Evolutionary conservation across 2,113 vertebrate genomes (phyloP), one percentile per base, ranked within the genome.

Genomic region (Calypte anna): DNA sequence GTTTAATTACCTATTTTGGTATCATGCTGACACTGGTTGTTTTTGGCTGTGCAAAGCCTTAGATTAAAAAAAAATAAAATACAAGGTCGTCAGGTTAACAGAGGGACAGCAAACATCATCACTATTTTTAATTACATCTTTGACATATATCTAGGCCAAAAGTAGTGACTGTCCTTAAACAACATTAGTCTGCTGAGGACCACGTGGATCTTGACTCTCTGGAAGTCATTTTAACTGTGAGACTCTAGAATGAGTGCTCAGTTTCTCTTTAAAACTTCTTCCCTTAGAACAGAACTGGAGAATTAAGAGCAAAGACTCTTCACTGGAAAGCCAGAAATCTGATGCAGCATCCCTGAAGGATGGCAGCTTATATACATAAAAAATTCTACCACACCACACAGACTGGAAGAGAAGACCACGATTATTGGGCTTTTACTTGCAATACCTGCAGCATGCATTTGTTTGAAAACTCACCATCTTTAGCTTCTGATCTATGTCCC

Each of bases 401-500:
- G 12, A 12, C 4, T 3, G 1, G 6, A 62, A 30, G 8, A 48
- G 3, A 73, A 48, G 11, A 78, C 14, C 25, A 68, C 22, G 22
- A 63, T 43, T 55, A 78, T 2, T 38, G 4, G 5, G 9, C 33
- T 81, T 70, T 46, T 19, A 28, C 38, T 74, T 51, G 31, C 31
- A 51, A 33, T 40, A 93, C 14, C 77, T 53, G 44, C 27, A 69
- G 24, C 13, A 62, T 9, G 2, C 40, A 51, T 53, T 84, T 88
- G 75, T 43, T 93, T 73, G 10, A 85, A 80, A 67, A 97, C 98
- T 98, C 97, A 99, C 99, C 99, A 98, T 99, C 99, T 98, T 99
- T 99, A 90, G 99, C 99, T 97, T 99, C 99, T 67, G 99, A 99
- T 97, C 99, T 98, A 96, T 99, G 99, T 38, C 99, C 99, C 94